Evolutionary conservation across 1,140 invertebrate species (phyloP).

Genomic region (Bombus superbus): DNA sequence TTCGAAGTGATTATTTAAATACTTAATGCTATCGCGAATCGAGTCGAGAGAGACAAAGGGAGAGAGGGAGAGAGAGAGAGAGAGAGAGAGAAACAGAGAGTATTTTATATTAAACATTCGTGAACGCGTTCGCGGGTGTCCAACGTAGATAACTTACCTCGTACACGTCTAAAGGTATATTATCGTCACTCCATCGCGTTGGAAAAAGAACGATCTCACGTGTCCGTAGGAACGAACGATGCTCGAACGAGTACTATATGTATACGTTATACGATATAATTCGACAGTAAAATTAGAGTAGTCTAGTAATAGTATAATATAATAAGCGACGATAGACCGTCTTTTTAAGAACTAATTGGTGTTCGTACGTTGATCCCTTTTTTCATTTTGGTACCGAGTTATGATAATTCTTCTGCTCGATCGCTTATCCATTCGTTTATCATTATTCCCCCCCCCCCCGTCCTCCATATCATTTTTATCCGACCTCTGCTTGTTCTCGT

Average conservation of each 20-base stretch:
- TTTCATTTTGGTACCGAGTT: constrained; percentile 70
- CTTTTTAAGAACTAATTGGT: constrained; percentile 82
- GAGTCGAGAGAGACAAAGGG: background rate
- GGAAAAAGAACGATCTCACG: background rate
- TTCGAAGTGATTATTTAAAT: background rate
- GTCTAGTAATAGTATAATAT: constrained; percentile 67
- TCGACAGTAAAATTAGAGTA: constrained; percentile 57
- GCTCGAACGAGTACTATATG: constrained; percentile 2
- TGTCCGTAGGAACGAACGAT: constrained; percentile 8
- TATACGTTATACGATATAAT: constrained; percentile 35
- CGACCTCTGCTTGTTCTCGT: background rate
- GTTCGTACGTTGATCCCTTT: constrained; percentile 83
- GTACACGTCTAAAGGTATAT: background rate
- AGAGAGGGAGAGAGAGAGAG: too few relatives aligned
- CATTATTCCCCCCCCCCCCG: background rate
- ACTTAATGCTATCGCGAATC: constrained; percentile 15
- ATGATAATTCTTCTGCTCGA: constrained; percentile 26
- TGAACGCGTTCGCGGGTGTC: constrained; percentile 10
- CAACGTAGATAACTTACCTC: constrained; percentile 13
- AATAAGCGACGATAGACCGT: constrained; percentile 78
- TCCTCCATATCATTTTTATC: background rate
- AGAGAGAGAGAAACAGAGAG: too few relatives aligned
- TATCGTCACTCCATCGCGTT: background rate
- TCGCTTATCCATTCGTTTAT: background rate
- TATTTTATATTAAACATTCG: background rate